Evolutionary conservation across 2,888 invertebrate genomes (phyloP).

Genomic region (Tubulanus polymorphus): DNA sequence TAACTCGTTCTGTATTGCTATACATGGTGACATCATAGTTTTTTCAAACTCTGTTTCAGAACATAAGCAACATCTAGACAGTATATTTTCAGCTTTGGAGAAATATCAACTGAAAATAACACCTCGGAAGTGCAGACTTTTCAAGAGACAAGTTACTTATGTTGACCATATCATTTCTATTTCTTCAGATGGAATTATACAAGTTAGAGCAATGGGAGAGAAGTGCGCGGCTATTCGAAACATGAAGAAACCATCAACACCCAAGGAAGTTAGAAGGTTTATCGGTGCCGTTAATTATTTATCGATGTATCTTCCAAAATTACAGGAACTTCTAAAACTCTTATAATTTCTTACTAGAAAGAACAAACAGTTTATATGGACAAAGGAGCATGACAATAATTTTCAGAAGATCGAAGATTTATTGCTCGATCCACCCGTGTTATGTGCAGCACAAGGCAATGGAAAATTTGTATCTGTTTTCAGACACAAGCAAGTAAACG

Average conservation of each 20-base stretch:
- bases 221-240: background rate
- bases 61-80: background rate
- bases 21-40: background rate
- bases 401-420: background rate
- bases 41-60: background rate
- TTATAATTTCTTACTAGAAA: background rate
- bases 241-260: background rate
- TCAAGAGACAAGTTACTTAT: background rate
- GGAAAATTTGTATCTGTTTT: too few species aligned
- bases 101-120: background rate
- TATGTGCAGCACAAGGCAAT: background rate
- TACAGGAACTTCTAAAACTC: background rate
- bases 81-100: background rate
- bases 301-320: background rate
- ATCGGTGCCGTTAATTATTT: background rate
- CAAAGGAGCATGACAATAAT: background rate
- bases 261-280: background rate
- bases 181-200: background rate
- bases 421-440: background rate
- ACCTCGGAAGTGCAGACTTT: background rate
- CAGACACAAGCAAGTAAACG: too few species aligned
- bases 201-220: background rate
- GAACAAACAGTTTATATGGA: background rate
- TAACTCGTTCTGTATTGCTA: background rate
- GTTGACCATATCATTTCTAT: background rate